Evolutionary conservation across 64 coral and sea anemone genomes (phyloP).

Genomic region (Stichodactyla mertensii): DNA sequence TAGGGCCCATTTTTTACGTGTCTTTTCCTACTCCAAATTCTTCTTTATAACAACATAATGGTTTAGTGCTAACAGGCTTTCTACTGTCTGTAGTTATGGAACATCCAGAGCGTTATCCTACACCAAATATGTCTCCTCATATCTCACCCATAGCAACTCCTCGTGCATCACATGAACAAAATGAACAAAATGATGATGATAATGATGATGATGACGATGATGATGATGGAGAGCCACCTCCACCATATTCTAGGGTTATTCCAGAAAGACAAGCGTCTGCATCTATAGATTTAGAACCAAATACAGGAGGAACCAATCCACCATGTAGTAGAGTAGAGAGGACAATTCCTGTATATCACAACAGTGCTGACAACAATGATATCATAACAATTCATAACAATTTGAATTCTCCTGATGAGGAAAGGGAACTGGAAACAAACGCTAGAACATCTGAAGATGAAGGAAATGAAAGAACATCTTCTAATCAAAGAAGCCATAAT

Average conservation of each 20-base stretch:
- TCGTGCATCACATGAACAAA: neutral
- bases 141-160: neutral
- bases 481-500: neutral
- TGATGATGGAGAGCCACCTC: neutral
- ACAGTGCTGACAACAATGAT: neutral
- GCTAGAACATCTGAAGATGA: neutral
- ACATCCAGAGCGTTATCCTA: neutral
- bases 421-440: neutral
- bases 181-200: neutral
- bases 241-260: neutral
- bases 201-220: neutral
- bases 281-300: neutral
- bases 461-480: neutral
- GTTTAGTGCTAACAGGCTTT: neutral
- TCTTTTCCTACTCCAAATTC: no score
- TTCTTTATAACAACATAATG: neutral
- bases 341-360: neutral
- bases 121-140: neutral
- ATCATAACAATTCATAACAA: neutral
- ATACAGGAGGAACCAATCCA: neutral
- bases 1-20: neutral
- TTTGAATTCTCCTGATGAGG: no score
- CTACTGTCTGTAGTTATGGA: conserved; percentile 4
- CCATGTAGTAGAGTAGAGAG: neutral
- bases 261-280: neutral